Evolutionary conservation across 2,797 vertebrate genomes (phyloP).

Genomic region (Peromyscus eremicus): DNA sequence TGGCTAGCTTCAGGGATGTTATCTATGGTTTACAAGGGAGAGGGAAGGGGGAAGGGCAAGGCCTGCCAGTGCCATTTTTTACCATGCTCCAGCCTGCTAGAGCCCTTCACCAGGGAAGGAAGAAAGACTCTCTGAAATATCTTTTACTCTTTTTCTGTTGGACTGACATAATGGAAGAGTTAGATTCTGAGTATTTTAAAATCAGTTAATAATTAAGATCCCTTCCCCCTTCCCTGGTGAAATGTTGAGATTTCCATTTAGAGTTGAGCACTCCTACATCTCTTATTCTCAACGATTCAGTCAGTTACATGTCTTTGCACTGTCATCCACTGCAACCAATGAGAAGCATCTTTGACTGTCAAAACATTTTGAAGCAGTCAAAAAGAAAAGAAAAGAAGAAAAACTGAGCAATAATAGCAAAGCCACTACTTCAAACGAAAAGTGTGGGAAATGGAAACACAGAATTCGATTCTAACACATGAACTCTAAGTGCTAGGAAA

Average conservation of each 20-base stretch:
- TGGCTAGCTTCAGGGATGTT: background rate
- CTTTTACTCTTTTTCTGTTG: background rate
- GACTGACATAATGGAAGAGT: background rate
- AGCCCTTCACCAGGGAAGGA: background rate
- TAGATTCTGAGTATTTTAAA: constrained; percentile 37
- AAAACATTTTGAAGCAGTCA: background rate
- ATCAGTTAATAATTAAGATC: background rate
- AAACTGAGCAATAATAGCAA: background rate
- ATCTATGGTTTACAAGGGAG: background rate
- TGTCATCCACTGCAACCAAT: background rate
- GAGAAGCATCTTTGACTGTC: background rate
- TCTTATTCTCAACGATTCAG: too few relatives aligned
- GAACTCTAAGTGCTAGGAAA: background rate
- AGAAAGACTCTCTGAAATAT: background rate
- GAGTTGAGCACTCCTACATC: background rate
- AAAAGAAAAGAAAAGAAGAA: background rate
- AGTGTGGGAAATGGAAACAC: background rate
- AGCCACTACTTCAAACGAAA: background rate
- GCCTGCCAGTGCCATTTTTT: background rate
- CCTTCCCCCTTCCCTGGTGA: background rate
- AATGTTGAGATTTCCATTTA: background rate
- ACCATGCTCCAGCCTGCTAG: background rate
- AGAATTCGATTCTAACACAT: background rate
- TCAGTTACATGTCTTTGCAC: too few relatives aligned
- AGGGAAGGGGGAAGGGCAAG: background rate